A percentile compares a stretch with the other conserved stretches of the same genome.
Evolutionary conservation across 2,797 vertebrate species (phyloP).

Genomic region (Amblyopsis hoosieri): DNA sequence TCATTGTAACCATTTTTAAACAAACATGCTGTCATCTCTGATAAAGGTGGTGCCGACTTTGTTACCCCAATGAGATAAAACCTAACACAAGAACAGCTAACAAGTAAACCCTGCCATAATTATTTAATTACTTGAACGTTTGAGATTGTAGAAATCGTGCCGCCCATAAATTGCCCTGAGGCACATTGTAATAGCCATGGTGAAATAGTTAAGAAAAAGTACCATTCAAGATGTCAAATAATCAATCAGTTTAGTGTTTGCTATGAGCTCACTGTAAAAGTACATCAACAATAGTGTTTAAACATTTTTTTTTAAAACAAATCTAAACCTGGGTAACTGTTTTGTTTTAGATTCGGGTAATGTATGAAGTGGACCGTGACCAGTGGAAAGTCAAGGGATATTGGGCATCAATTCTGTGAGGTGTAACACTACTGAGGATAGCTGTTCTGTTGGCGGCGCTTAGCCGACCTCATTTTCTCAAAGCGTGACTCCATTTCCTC

Average conservation of each 20-base stretch:
- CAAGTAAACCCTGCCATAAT: slow-evolving; percentile 31
- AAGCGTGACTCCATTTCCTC: slow-evolving; percentile 99
- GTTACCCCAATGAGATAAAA: not conserved
- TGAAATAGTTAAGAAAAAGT: slow-evolving; percentile 53
- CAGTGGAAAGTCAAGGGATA: slow-evolving; percentile 47
- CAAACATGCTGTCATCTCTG: not conserved
- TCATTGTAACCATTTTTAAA: slow-evolving; percentile 8
- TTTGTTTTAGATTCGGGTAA: slow-evolving; percentile 31
- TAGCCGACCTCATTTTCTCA: slow-evolving; percentile 98
- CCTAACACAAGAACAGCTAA: slow-evolving; percentile 30
- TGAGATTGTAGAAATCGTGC: slow-evolving; percentile 30
- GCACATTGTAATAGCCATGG: slow-evolving; percentile 67
- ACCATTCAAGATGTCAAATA: slow-evolving; percentile 70
- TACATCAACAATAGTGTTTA: slow-evolving; percentile 48
- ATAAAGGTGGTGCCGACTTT: slow-evolving; percentile 4
- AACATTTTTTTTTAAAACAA: slow-evolving; percentile 41
- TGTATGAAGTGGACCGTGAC: slow-evolving; percentile 48
- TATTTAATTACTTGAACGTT: slow-evolving; percentile 35
- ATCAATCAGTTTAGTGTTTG: slow-evolving; percentile 54
- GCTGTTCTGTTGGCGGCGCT: slow-evolving; percentile 96
- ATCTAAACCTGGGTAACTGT: slow-evolving; percentile 43
- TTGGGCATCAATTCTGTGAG: slow-evolving; percentile 48
- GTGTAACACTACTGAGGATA: slow-evolving; percentile 77
- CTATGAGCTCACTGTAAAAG: slow-evolving; percentile 52
- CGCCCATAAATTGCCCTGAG: slow-evolving; percentile 63